phyloP scores from a whole-genome alignment of 2,113 vertebrate species.

The Cephalopholis sonnerati region DNA sequence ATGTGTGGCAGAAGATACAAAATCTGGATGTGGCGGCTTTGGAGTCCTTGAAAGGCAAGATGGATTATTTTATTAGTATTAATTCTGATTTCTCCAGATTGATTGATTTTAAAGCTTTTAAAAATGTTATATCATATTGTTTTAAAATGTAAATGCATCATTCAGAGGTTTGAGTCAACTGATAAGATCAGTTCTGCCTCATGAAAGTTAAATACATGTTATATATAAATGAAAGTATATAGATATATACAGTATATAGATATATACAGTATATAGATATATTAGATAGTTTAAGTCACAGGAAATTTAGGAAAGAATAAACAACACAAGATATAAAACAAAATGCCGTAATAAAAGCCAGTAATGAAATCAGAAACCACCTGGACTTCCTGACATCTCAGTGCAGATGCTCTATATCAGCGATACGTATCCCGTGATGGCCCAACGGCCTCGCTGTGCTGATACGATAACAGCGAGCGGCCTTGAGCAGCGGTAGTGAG shows the following conservation, averaged over 20 bases:
- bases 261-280: too few relatives aligned
- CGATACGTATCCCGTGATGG: conserved; percentile 52
- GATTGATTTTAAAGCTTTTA: background rate
- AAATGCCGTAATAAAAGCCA: conserved; percentile 44
- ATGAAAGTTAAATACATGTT: background rate
- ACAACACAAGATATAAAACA: conserved; percentile 16
- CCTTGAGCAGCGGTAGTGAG: conserved; percentile 72
- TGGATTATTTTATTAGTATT: too few relatives aligned
- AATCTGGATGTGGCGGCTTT: too few relatives aligned
- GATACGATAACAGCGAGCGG: conserved; percentile 55
- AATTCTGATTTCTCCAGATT: too few relatives aligned
- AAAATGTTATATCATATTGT: background rate
- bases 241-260: too few relatives aligned
- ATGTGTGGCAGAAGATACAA: too few relatives aligned
- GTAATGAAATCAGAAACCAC: conserved; percentile 59
- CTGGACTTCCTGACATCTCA: conserved; percentile 33
- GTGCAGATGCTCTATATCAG: conserved; percentile 38
- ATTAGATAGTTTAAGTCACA: background rate
- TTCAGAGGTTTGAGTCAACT: background rate
- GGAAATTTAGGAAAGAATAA: conserved; percentile 8
- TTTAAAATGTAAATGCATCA: background rate
- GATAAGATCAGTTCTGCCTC: background rate
- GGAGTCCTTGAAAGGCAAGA: too few relatives aligned
- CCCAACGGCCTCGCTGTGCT: conserved; percentile 32
- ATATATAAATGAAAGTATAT: background rate